Percentiles rank a stretch among this genome's conserved stretches.
These are phyloP conservation scores for Acromyrmex echinatior DNA, from an alignment of 1,140 invertebrate species.

Conservation along the genomic window DNA sequence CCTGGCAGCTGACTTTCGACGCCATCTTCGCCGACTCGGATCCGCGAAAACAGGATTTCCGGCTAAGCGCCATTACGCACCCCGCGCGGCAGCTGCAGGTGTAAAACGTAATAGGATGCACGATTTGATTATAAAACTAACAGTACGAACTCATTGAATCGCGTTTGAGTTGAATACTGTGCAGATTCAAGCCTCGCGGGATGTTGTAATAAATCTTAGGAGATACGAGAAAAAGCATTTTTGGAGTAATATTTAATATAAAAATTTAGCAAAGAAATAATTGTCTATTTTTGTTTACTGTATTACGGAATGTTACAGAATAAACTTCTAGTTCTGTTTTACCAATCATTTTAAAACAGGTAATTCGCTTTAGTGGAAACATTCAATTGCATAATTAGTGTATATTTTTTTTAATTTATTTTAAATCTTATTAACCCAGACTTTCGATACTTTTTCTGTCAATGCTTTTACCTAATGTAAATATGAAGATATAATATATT, in stretches of 20 bases:
- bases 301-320: neutral
- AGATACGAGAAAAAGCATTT: neutral
- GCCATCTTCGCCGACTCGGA: constrained; percentile 49
- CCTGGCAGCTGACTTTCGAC: constrained; percentile 50
- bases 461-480: neutral
- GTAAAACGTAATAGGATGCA: constrained; percentile 54
- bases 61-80: constrained; percentile 69
- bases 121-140: constrained; percentile 54
- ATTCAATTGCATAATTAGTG: neutral
- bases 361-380: neutral
- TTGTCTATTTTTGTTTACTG: neutral
- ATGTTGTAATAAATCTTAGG: constrained; percentile 5
- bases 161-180: neutral
- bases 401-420: neutral
- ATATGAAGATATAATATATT: neutral
- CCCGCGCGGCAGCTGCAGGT: constrained; percentile 29
- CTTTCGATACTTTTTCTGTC: neutral
- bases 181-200: neutral
- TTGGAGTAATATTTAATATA: neutral
- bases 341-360: too few relatives aligned
- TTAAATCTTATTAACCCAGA: neutral
- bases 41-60: constrained; percentile 72
- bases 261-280: too few relatives aligned
- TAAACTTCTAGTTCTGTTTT: neutral
- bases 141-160: constrained; percentile 26